phyloP scores from a whole-genome alignment of 2,888 invertebrate genomes.

The Quadroppia sp. region DNA sequence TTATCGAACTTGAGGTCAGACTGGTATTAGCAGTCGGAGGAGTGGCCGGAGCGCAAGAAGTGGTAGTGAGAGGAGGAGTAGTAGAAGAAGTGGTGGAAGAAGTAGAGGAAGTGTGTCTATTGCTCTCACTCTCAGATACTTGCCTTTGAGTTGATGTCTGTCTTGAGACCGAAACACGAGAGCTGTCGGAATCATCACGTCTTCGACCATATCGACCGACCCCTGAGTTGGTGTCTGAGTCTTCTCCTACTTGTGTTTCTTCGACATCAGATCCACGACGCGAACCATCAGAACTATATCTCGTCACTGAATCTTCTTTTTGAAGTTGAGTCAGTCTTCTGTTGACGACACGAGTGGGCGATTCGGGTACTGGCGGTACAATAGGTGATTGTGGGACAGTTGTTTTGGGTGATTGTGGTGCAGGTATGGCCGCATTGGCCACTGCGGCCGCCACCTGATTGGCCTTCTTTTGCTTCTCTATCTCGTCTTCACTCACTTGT shows the following conservation, averaged over 20 bases:
- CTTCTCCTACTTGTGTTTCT: slow-evolving; percentile 5
- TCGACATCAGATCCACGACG: slow-evolving; percentile 33
- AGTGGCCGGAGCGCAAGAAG: neutral
- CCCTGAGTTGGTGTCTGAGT: slow-evolving; percentile 20
- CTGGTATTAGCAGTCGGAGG: neutral
- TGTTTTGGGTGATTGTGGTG: slow-evolving; percentile 21
- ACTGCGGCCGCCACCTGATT: slow-evolving; percentile 60
- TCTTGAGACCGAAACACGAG: neutral
- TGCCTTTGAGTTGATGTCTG: slow-evolving; percentile 15
- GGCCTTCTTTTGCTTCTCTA: slow-evolving; percentile 77
- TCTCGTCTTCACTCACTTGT: slow-evolving; percentile 83
- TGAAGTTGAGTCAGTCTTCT: slow-evolving; percentile 39
- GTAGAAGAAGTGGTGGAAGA: slow-evolving; percentile 21
- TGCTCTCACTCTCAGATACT: neutral
- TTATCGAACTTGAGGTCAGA: neutral
- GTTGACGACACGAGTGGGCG: slow-evolving; percentile 7
- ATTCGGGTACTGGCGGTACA: neutral
- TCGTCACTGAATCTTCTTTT: slow-evolving; percentile 30
- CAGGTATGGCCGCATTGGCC: neutral
- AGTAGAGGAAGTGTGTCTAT: slow-evolving; percentile 4
- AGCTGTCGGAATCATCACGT: neutral
- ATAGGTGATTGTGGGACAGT: slow-evolving; percentile 25
- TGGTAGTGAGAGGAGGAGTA: neutral
- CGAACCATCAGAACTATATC: slow-evolving; percentile 32
- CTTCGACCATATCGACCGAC: neutral